Evolutionary conservation across 2,797 vertebrate species (phyloP).

Genomic region (Labeo calbasu): DNA sequence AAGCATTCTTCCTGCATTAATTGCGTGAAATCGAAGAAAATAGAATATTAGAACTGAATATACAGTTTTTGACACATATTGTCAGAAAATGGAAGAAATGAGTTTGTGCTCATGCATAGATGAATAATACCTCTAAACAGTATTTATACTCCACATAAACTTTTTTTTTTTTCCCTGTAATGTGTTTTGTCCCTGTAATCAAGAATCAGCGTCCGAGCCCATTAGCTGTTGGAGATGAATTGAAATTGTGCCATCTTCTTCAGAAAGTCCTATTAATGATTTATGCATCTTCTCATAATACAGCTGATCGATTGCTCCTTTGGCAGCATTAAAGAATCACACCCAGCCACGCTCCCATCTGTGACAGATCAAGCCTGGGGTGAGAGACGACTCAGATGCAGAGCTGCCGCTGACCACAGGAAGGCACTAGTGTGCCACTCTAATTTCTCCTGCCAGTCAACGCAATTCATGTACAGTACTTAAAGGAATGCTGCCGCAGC

Average conservation of each 20-base stretch:
- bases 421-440: constrained; percentile 42
- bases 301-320: constrained; percentile 27
- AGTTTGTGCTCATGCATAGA: neutral
- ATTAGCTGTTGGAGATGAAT: constrained; percentile 21
- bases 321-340: constrained; percentile 29
- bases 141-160: too few relatives aligned
- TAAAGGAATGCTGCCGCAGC: neutral
- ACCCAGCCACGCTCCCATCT: constrained; percentile 27
- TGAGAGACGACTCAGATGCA: neutral
- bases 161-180: neutral
- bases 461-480: neutral
- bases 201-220: constrained; percentile 16
- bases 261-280: constrained; percentile 30
- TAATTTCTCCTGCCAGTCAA: neutral
- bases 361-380: constrained; percentile 30
- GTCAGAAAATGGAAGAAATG: neutral
- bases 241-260: constrained; percentile 20
- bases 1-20: too few relatives aligned
- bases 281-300: constrained; percentile 31
- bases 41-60: neutral
- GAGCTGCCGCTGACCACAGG: constrained; percentile 27
- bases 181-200: neutral
- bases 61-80: neutral
- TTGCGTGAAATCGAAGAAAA: neutral
- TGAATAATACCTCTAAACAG: too few relatives aligned